These are phyloP conservation scores for Neoscelio sp. DNA, from an alignment of 2,888 invertebrate genomes.

Conservation along the genomic window DNA sequence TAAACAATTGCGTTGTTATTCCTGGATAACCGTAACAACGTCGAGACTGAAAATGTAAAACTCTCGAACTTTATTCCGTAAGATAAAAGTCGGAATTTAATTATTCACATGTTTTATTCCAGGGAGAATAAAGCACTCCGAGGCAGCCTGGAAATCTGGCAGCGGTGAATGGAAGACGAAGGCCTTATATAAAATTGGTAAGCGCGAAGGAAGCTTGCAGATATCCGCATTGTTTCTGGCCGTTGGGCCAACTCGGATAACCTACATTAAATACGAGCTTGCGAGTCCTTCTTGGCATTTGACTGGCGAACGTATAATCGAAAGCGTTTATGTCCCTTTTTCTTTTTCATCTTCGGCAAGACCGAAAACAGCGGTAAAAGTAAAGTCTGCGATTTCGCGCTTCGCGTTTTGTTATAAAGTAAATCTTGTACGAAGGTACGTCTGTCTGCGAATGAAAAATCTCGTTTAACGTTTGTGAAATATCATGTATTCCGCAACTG, in stretches of 20 bases:
- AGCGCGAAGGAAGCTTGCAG: conserved; percentile 68
- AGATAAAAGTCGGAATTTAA: conserved; percentile 6
- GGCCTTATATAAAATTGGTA: conserved; percentile 30
- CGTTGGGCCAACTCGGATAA: conserved; percentile 78
- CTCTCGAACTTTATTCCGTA: too few species aligned
- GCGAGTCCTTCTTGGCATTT: conserved; percentile 52
- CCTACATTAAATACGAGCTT: conserved; percentile 72
- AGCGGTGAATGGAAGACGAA: conserved; percentile 6
- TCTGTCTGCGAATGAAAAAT: too few species aligned
- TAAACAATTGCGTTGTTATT: conserved; percentile 7
- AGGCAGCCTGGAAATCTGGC: conserved; percentile 16
- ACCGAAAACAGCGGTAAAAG: background rate
- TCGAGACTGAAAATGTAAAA: background rate
- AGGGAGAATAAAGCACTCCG: conserved; percentile 8
- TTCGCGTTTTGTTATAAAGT: too few species aligned
- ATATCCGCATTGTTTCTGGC: conserved; percentile 78
- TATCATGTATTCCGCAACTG: too few species aligned
- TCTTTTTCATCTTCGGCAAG: background rate
- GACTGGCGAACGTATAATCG: conserved; percentile 19
- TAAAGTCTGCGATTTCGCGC: too few species aligned
- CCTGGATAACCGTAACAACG: conserved; percentile 3
- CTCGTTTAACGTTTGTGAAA: too few species aligned
- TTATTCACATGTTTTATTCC: conserved; percentile 34
- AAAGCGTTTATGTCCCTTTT: conserved; percentile 11
- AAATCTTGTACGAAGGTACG: too few species aligned